These are phyloP conservation scores for Metopolophium dirhodum DNA, from an alignment of 1,140 invertebrate genomes.

Conservation along the genomic window DNA sequence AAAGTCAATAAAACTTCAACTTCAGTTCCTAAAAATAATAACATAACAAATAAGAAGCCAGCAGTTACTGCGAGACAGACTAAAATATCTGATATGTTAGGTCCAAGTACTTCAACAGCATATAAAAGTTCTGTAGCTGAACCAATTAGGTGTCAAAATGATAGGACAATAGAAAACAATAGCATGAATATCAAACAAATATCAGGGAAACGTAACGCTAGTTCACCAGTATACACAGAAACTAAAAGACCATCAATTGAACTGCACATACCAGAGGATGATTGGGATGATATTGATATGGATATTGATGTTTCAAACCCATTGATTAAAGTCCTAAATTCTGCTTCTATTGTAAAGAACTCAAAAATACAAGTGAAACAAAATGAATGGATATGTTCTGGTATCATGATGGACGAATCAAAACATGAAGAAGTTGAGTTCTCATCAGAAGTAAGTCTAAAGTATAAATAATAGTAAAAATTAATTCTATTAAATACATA, in stretches of 20 bases:
- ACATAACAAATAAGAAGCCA: background rate
- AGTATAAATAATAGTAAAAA: background rate
- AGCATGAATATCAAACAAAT: background rate
- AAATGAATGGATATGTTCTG: constrained; percentile 51
- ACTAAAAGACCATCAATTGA: constrained; percentile 35
- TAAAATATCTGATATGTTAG: constrained; percentile 46
- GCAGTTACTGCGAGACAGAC: background rate
- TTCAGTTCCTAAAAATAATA: constrained; percentile 10
- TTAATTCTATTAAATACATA: background rate
- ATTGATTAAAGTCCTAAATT: constrained; percentile 8
- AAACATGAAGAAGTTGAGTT: constrained; percentile 38
- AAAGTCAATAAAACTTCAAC: background rate
- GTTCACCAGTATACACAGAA: constrained; percentile 25
- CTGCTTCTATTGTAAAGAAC: background rate
- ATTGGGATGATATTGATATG: constrained; percentile 3
- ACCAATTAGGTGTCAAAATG: background rate
- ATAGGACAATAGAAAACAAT: background rate
- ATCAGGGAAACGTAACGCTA: constrained; percentile 20
- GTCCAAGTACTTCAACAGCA: background rate
- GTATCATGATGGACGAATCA: background rate
- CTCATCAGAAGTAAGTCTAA: constrained; percentile 30
- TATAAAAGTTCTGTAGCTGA: background rate
- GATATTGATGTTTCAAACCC: constrained; percentile 17
- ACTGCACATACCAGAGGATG: background rate
- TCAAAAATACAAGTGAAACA: constrained; percentile 56